Base-by-base conservation (phyloP, 2,113 vertebrate species). In the Paradoxurus hermaphroditus region DNA sequence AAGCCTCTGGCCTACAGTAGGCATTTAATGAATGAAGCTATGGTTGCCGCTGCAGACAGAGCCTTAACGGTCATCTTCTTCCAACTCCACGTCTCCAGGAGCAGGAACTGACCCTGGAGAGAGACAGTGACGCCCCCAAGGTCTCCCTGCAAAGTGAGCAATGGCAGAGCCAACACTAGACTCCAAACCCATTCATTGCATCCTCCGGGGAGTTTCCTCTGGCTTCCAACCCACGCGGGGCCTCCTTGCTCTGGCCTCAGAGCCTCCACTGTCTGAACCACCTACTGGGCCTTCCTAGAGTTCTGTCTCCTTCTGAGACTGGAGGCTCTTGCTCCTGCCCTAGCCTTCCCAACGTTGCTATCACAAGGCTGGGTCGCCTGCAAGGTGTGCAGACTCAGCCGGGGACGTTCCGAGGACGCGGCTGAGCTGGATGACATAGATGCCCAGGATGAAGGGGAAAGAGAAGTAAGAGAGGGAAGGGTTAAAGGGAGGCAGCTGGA, bases 401-500 rank as follows among this genome's bases (percentile, higher is more conserved):
- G 25, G 53, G 72, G 49, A 81, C 41, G 27, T 84, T 59, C n/a
- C 25, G 62, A 44, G 56, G n/a, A 81, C 75, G 19, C 70, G 34
- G 27, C 34, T 25, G 2, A 92, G 51, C 53, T 90, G 39, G 46
- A 59, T 62, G 59, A 62, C 93, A 94, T 84, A 51, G 68, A 79
- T 41, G 96, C 89, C 75, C 44, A 27, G 72, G 51, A 85, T 87
- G 77, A 39, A 94, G 31, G 34, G n/a, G 75, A 92, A 86, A 56
- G n/a, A 88, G 67, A 27, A 90, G 56, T 7, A n/a, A 97, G 98
- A 85, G 68, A 97, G 79, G 97, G 87, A 98, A 98, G 98, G 98
- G 98, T 98, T 98, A 98, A 98, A 96, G 75, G 88, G 67, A 53
- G 0, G 97, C 96, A 97, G 97, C 96, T 97, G 97, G 88, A 94